phyloP scores from a whole-genome alignment of 2,113 vertebrate species.

The Channa maculata region DNA sequence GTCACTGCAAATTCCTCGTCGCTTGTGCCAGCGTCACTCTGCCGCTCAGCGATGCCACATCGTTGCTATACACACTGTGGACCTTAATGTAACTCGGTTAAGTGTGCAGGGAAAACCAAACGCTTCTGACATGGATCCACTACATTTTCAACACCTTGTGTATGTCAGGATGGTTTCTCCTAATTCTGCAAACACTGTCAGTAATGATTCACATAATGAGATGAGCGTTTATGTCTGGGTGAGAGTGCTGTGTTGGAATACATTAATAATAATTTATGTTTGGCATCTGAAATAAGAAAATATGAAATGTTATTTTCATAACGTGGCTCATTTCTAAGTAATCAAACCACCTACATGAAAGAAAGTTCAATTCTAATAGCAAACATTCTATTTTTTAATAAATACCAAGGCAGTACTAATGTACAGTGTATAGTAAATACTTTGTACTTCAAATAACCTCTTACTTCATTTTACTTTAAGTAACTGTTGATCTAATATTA shows the following conservation, averaged over 20 bases:
- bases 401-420: too few species aligned
- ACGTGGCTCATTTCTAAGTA: too few species aligned
- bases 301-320: too few species aligned
- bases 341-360: too few species aligned
- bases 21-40: slow-evolving; percentile 9
- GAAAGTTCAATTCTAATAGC: too few species aligned
- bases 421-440: too few species aligned
- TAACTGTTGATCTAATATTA: too few species aligned
- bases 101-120: slow-evolving; percentile 14
- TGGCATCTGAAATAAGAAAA: too few species aligned
- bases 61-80: not conserved
- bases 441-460: too few species aligned
- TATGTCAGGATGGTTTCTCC: slow-evolving; percentile 33
- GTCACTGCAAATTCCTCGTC: slow-evolving; percentile 6
- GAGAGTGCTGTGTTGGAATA: not conserved
- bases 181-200: slow-evolving; percentile 5
- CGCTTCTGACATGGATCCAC: slow-evolving; percentile 20
- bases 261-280: not conserved
- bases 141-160: slow-evolving; percentile 19
- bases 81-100: slow-evolving; percentile 8
- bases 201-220: slow-evolving; percentile 12
- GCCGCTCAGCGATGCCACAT: slow-evolving; percentile 3
- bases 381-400: too few species aligned
- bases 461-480: too few species aligned
- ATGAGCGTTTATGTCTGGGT: not conserved